Evolutionary conservation across 2,888 invertebrate species (phyloP), one percentile per base, ranked within the genome.

Genomic region (Oasisia sp.): DNA sequence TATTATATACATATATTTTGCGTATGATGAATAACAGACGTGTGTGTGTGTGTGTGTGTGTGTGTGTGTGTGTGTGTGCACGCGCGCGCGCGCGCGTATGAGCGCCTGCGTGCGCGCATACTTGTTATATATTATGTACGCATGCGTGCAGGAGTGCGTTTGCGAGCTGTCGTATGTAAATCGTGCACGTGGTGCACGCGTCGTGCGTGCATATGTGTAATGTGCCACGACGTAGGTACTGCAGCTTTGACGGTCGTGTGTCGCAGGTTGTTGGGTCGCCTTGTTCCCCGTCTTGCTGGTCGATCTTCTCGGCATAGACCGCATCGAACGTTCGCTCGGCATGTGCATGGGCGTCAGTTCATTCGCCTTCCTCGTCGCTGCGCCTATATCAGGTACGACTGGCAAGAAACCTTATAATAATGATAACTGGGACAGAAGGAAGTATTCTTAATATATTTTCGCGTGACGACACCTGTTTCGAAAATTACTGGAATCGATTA

Each of bases 281-380:
- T 89, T 93, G 89, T 93, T 93, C 92, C 93, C 93, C 32, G 92
- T 92, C 27, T 91, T 93, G 32, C 92, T 93, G 8, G 93, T 93
- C 11, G 93, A 93, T 91, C 89, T 93, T 7, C 91, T 93, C 19
- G 93, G 93, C 19, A 74, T 93, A 12, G 92, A 93, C n/a, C 50
- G 91, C 45, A 92, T 93, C 27, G 93, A 93, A 56, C 89, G 91
- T 58, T 93, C 93, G 9, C 89, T 93, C 14, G 93, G 93, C 14
- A 92, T 91, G 89, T 32, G 91, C 38, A 89, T 93, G 44, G 93
- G 92, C 14, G 89, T 91, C 11, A 93, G 92, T 14, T 93, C 93
- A 38, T 44, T 93, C 32, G 93, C 92, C 74, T 93, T 93, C 92
- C 93, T 93, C 11, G 32, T 93, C 89, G 93, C 93, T 32, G 93